phyloP scores from a whole-genome alignment of 2,888 invertebrate species.

The Andrena minutula region DNA sequence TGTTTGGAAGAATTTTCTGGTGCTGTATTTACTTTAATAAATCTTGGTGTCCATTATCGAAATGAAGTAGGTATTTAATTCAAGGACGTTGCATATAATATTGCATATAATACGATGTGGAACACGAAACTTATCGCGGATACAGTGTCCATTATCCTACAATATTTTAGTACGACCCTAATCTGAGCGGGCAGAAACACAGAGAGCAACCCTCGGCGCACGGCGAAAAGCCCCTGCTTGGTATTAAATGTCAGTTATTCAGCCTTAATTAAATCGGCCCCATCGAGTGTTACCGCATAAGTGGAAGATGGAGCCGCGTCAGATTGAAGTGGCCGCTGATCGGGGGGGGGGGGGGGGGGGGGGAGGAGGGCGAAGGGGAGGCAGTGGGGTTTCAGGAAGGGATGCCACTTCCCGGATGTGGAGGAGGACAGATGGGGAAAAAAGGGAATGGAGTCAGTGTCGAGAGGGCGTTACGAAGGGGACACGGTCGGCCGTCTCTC shows the following conservation, averaged over 20 bases:
- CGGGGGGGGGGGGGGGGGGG: conserved; percentile 13
- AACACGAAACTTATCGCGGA: not conserved
- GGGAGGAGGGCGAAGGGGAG: not conserved
- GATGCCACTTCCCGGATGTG: conserved; percentile 68
- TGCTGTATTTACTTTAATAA: too few relatives aligned
- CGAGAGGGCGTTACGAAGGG: conserved; percentile 70
- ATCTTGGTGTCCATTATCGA: too few relatives aligned
- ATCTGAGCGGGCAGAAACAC: not conserved
- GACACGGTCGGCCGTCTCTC: conserved; percentile 50
- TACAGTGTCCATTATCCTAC: not conserved
- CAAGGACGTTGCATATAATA: too few relatives aligned
- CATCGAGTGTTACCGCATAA: conserved; percentile 36
- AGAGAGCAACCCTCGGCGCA: not conserved
- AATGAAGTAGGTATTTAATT: too few relatives aligned
- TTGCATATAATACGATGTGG: too few relatives aligned
- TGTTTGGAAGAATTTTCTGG: too few relatives aligned
- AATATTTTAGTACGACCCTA: not conserved
- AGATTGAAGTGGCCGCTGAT: conserved; percentile 53
- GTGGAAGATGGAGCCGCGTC: conserved; percentile 56
- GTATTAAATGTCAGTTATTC: conserved; percentile 49
- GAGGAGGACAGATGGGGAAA: conserved; percentile 64
- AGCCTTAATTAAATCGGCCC: conserved; percentile 55
- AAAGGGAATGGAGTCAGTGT: conserved; percentile 60
- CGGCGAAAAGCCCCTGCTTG: not conserved
- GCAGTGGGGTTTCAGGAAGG: conserved; percentile 44